Percentiles rank a stretch among this genome's conserved stretches.
Evolutionary conservation across 2,888 invertebrate genomes (phyloP).

Genomic region (Megalurothrips usitatus): DNA sequence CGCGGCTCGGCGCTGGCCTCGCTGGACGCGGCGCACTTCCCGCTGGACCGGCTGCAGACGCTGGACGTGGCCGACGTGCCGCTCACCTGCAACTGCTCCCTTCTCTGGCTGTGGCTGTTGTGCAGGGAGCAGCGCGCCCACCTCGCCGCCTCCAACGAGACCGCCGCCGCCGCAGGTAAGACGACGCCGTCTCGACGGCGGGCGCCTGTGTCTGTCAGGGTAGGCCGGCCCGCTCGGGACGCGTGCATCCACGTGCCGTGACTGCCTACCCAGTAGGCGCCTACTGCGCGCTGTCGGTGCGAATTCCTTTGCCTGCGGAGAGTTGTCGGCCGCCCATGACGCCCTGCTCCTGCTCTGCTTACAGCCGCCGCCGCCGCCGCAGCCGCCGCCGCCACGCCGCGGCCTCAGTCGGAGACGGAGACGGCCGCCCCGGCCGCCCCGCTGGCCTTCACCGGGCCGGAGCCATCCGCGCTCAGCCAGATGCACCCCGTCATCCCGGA

Average conservation of each 20-base stretch:
- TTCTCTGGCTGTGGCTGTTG: constrained; percentile 80
- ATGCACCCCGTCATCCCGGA: constrained; percentile 46
- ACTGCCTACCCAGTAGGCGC: too few species aligned
- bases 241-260: too few species aligned
- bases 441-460: constrained; percentile 34
- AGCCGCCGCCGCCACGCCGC: background rate
- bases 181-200: too few species aligned
- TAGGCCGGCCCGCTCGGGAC: too few species aligned
- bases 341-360: background rate
- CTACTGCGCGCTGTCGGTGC: too few species aligned
- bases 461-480: constrained; percentile 31
- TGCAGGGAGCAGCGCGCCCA: constrained; percentile 36
- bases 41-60: constrained; percentile 69
- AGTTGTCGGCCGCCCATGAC: background rate
- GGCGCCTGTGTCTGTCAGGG: background rate
- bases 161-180: constrained; percentile 28
- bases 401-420: background rate
- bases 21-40: constrained; percentile 75
- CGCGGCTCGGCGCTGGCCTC: constrained; percentile 70
- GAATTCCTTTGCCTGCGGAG: background rate
- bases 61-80: constrained; percentile 78
- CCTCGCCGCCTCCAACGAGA: background rate
- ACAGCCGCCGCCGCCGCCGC: background rate
- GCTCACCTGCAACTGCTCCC: constrained; percentile 78
- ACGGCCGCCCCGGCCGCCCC: constrained; percentile 29